These are phyloP conservation scores for Istiophorus platypterus DNA, from an alignment of 2,113 vertebrate genomes.

Conservation along the genomic window DNA sequence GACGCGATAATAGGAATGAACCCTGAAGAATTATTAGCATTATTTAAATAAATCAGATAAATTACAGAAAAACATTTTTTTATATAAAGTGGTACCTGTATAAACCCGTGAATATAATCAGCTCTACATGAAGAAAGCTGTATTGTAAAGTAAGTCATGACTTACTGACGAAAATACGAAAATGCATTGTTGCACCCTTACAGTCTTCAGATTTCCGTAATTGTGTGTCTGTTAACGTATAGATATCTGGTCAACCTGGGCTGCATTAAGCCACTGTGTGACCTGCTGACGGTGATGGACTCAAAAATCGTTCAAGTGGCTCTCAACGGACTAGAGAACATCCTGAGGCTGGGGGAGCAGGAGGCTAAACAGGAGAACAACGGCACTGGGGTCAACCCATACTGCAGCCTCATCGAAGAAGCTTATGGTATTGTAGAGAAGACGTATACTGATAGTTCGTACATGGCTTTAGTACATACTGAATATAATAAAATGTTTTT, in stretches of 20 bases:
- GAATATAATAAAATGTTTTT: not conserved
- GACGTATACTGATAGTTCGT: not conserved
- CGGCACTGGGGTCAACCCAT: slow-evolving; percentile 92
- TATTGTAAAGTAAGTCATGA: not conserved
- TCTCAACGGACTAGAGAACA: slow-evolving; percentile 96
- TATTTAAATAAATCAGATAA: not conserved
- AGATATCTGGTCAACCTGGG: slow-evolving; percentile 97
- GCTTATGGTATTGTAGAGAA: slow-evolving; percentile 89
- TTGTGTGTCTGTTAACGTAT: not conserved
- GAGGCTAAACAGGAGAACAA: slow-evolving; percentile 92
- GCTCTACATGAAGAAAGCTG: not conserved
- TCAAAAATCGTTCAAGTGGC: slow-evolving; percentile 98
- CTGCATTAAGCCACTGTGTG: slow-evolving; percentile 96
- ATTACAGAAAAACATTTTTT: too few species aligned
- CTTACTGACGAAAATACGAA: too few species aligned
- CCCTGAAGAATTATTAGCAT: not conserved
- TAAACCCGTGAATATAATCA: not conserved
- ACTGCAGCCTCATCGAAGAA: slow-evolving; percentile 97
- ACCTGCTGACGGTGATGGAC: slow-evolving; percentile 98
- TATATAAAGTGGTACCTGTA: too few species aligned
- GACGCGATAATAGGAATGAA: not conserved
- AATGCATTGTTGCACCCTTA: not conserved
- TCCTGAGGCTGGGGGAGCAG: slow-evolving; percentile 95
- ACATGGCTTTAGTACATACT: too few species aligned
- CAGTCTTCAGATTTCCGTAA: not conserved